Percentiles rank a stretch among this genome's conserved stretches.
phyloP scores from a whole-genome alignment of 2,113 vertebrate species.

The Coptodon bakossiorum region DNA sequence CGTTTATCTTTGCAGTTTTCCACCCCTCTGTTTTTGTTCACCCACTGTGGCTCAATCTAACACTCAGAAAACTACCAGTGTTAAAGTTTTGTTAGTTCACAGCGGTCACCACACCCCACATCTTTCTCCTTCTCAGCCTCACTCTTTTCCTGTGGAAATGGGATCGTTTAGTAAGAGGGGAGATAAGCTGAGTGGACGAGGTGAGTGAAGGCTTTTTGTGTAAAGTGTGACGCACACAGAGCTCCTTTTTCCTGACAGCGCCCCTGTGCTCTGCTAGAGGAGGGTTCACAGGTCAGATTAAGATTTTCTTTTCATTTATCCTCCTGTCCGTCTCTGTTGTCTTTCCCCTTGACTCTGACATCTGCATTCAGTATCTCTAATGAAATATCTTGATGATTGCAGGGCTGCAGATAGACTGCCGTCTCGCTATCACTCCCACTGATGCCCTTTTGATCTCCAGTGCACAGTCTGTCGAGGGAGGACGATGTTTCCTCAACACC shows the following conservation, averaged over 20 bases:
- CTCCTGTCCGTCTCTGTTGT: not conserved
- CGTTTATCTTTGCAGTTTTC: not conserved
- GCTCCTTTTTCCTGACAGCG: slow-evolving; percentile 23
- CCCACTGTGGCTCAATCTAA: not conserved
- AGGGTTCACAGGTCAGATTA: slow-evolving; percentile 3
- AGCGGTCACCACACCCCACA: slow-evolving; percentile 2
- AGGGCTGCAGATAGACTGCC: not conserved
- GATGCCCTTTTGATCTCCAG: slow-evolving; percentile 4
- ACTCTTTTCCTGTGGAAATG: slow-evolving; percentile 58
- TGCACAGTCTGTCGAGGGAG: not conserved
- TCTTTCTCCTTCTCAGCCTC: not conserved
- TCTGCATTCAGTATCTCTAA: not conserved
- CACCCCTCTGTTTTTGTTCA: not conserved
- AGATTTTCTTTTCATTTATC: slow-evolving; percentile 6
- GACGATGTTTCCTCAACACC: not conserved
- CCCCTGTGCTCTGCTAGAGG: not conserved
- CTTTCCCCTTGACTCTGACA: not conserved
- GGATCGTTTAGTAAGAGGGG: slow-evolving; percentile 31
- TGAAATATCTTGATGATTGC: slow-evolving; percentile 1
- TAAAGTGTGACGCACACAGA: slow-evolving; percentile 32
- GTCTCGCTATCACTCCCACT: not conserved
- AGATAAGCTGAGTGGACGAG: slow-evolving; percentile 39
- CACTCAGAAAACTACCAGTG: not conserved
- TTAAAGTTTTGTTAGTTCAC: slow-evolving; percentile 23
- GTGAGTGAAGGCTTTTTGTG: slow-evolving; percentile 16